Conservation (phyloP, 2,797 vertebrate genomes). For the Margarornis squamiger region DNA sequence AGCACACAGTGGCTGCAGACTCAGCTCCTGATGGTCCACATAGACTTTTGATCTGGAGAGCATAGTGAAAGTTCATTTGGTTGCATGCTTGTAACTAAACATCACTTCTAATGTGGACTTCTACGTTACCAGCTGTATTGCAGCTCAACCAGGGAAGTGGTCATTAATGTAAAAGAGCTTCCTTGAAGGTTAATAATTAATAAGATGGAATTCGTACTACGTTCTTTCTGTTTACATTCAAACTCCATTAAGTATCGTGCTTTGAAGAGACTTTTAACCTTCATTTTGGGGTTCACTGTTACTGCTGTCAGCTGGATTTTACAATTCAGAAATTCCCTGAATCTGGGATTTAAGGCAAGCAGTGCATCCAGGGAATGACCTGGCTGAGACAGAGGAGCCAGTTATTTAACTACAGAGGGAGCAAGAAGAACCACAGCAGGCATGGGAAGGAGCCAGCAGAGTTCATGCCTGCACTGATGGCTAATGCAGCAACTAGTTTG, state of each 20-base stretch:
- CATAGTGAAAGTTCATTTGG: not conserved
- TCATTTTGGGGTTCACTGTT: not conserved
- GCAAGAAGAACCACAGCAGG: not conserved
- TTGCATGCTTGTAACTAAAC: not conserved
- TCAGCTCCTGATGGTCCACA: not conserved
- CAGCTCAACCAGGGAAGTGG: not conserved
- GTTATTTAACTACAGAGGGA: not conserved
- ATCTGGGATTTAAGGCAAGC: not conserved
- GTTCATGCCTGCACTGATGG: rapidly evolving
- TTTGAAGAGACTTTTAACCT: not conserved
- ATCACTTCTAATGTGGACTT: not conserved
- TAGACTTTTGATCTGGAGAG: not conserved
- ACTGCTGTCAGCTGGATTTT: not conserved
- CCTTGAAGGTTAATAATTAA: not conserved
- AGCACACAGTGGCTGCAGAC: not conserved
- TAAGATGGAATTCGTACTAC: not conserved
- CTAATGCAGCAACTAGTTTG: not conserved
- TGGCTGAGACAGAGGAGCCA: not conserved
- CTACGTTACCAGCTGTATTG: not conserved
- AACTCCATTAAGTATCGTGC: not conserved
- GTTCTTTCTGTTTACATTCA: not conserved
- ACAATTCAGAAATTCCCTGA: not conserved
- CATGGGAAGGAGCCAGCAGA: not conserved
- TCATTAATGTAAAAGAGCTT: not conserved
- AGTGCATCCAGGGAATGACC: not conserved